Percentiles rank a stretch among this genome's conserved stretches.
Conservation (phyloP, 1,140 invertebrate species). For the Calosoma granatense region DNA sequence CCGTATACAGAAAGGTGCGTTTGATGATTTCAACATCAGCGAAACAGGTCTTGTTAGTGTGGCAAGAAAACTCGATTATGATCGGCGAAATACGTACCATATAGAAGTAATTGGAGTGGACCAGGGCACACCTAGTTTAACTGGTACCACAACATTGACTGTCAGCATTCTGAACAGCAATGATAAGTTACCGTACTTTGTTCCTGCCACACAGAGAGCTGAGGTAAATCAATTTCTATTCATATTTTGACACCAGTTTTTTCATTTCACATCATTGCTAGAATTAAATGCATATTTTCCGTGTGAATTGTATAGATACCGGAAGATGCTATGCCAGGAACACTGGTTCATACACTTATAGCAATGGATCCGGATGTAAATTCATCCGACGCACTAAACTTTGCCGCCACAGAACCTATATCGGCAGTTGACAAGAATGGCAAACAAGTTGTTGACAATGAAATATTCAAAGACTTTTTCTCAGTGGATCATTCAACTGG, state of each 20-base stretch:
- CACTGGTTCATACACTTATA: slow-evolving; percentile 58
- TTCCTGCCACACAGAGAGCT: slow-evolving; percentile 66
- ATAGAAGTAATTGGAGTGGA: slow-evolving; percentile 74
- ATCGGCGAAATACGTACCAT: slow-evolving; percentile 62
- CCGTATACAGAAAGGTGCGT: slow-evolving; percentile 68
- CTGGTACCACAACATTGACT: slow-evolving; percentile 67
- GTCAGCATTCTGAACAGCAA: slow-evolving; percentile 77
- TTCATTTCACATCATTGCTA: neutral
- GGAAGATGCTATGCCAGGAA: slow-evolving; percentile 65
- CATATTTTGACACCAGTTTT: neutral
- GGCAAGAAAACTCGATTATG: slow-evolving; percentile 70
- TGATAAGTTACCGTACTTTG: slow-evolving; percentile 80
- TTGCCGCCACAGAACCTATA: slow-evolving; percentile 57
- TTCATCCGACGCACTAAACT: slow-evolving; percentile 56
- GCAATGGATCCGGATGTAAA: slow-evolving; percentile 75
- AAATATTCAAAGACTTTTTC: slow-evolving; percentile 59
- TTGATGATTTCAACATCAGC: slow-evolving; percentile 75
- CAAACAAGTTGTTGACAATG: slow-evolving; percentile 51
- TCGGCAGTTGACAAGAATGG: slow-evolving; percentile 72
- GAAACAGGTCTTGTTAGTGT: slow-evolving; percentile 68
- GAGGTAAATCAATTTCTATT: slow-evolving; percentile 48
- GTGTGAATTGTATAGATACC: slow-evolving; percentile 39
- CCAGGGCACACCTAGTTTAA: slow-evolving; percentile 64
- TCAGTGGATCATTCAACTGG: slow-evolving; percentile 57
- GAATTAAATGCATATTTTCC: neutral